Evolutionary conservation across 2,113 vertebrate genomes (phyloP).

Genomic region (Cyprinodon brontotheroides): DNA sequence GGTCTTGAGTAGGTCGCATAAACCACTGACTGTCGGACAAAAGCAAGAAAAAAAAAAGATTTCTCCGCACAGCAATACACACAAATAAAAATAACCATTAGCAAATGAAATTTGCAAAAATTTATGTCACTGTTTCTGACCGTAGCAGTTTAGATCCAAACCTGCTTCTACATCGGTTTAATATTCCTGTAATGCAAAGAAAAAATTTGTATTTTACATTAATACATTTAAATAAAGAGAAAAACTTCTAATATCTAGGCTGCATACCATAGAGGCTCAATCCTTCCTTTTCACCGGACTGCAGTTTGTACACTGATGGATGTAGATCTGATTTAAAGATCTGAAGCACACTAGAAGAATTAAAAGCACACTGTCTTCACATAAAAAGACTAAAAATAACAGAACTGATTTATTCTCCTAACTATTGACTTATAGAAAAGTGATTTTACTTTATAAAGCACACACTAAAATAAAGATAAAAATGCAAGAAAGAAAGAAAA

Average conservation of each 20-base stretch:
- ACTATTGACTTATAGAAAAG: no score
- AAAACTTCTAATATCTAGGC: not conserved
- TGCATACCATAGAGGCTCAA: slow-evolving; percentile 91
- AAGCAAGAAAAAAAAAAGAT: not conserved
- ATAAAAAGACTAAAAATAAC: not conserved
- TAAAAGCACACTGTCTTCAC: not conserved
- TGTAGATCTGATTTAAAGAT: slow-evolving; percentile 97
- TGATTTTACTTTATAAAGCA: not conserved
- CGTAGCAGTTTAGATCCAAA: slow-evolving; percentile 79
- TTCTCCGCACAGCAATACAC: not conserved
- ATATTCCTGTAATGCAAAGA: slow-evolving; percentile 66
- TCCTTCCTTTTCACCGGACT: slow-evolving; percentile 93
- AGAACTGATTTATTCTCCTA: not conserved
- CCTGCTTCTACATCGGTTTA: slow-evolving; percentile 78
- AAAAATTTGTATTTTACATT: not conserved
- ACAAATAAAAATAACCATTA: not conserved
- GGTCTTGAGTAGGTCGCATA: slow-evolving; percentile 86
- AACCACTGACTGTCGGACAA: slow-evolving; percentile 86
- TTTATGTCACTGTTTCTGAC: slow-evolving; percentile 51
- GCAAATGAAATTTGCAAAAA: not conserved
- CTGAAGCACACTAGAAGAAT: slow-evolving; percentile 86
- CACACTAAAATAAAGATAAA: not conserved
- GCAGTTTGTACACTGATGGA: slow-evolving; percentile 94
- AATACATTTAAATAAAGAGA: not conserved
- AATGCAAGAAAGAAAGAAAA: not conserved